phyloP scores from a whole-genome alignment of 2,888 invertebrate species.

The Boloria selene region DNA sequence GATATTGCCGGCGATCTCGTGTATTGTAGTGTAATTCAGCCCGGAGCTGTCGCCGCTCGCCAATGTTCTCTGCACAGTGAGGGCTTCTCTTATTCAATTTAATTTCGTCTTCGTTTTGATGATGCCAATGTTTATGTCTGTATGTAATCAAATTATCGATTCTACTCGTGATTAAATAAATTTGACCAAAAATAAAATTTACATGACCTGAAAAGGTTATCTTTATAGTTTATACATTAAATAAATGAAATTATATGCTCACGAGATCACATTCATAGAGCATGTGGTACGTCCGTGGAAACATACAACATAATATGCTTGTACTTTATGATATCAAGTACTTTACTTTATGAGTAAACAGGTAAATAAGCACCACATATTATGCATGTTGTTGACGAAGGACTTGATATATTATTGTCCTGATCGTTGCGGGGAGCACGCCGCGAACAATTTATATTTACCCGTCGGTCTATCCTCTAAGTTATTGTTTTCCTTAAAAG shows the following conservation, averaged over 20 bases:
- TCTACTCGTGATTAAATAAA: conserved; percentile 7
- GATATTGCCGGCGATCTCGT: background rate
- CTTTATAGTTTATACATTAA: background rate
- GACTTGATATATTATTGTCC: no score
- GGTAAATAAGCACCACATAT: no score
- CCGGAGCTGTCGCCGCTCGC: conserved; percentile 8
- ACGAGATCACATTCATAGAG: background rate
- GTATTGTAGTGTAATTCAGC: conserved; percentile 34
- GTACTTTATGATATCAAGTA: no score
- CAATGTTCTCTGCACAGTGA: conserved; percentile 17
- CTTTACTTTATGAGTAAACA: no score
- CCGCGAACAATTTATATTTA: background rate
- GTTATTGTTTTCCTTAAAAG: conserved; percentile 7
- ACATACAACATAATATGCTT: no score
- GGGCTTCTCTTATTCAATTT: conserved; percentile 32
- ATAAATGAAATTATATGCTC: conserved; percentile 1
- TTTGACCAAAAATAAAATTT: background rate
- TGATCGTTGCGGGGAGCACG: no score
- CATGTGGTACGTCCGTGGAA: background rate
- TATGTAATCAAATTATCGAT: background rate
- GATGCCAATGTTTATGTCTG: background rate
- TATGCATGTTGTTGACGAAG: no score
- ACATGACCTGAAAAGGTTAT: conserved; percentile 11
- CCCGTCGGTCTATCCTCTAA: background rate
- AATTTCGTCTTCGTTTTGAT: conserved; percentile 19